These are phyloP conservation scores for Muscina levida DNA, from an alignment of 2,888 invertebrate genomes.

Conservation along the genomic window DNA sequence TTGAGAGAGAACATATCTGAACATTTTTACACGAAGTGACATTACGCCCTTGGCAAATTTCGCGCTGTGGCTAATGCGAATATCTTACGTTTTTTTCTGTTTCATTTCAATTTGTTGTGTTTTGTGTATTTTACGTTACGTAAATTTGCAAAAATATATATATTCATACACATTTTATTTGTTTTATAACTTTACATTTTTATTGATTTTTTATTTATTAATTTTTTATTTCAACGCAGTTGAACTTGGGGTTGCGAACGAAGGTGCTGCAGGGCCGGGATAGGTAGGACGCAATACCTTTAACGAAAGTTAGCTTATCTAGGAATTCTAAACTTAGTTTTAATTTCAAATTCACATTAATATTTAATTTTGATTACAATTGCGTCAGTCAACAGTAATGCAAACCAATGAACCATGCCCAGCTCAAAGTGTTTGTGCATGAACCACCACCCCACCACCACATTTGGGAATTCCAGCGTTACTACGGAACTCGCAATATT, in stretches of 20 bases:
- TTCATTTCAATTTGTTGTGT: conserved; percentile 19
- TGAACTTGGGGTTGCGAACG: neutral
- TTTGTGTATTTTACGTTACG: conserved; percentile 52
- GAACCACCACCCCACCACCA: too few species aligned
- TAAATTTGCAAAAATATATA: conserved; percentile 46
- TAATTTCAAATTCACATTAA: conserved; percentile 47
- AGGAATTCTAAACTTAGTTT: conserved; percentile 53
- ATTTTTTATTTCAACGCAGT: conserved; percentile 35
- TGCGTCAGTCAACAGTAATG: conserved; percentile 4
- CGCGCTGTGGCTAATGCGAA: conserved; percentile 9
- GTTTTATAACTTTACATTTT: conserved; percentile 12
- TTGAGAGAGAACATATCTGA: conserved; percentile 24
- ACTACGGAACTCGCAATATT: conserved; percentile 41
- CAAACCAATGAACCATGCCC: conserved; percentile 17
- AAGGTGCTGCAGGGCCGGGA: neutral
- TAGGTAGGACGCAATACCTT: conserved; percentile 17
- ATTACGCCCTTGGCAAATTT: conserved; percentile 63
- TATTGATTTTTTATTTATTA: conserved; percentile 26
- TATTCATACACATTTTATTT: conserved; percentile 28
- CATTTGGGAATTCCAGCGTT: neutral
- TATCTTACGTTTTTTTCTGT: conserved; percentile 21
- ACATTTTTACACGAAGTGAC: conserved; percentile 56
- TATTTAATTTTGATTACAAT: conserved; percentile 38
- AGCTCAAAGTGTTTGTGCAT: conserved; percentile 27
- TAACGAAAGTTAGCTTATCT: conserved; percentile 32